Conservation (phyloP, 2,888 invertebrate species). For the Drosophila recens region DNA sequence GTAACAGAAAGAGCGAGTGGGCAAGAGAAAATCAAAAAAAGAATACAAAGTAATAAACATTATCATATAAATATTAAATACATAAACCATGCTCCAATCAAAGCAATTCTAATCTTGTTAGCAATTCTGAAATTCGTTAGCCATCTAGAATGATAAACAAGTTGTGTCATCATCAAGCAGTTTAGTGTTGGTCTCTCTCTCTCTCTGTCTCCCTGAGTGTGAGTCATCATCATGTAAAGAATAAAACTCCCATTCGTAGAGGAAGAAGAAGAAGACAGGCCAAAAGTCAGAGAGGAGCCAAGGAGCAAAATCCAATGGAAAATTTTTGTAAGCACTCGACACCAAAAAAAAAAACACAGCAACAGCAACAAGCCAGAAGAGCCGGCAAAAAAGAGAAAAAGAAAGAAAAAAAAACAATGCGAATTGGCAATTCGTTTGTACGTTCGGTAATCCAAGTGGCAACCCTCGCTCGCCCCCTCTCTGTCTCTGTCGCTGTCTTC, state of each 20-base stretch:
- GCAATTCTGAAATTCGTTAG: background rate
- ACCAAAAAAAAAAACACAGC: conserved; percentile 31
- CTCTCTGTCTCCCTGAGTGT: conserved; percentile 3
- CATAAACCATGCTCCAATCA: background rate
- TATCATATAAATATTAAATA: too few relatives aligned
- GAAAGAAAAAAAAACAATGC: too few relatives aligned
- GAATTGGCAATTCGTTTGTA: conserved; percentile 60
- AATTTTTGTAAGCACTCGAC: conserved; percentile 54
- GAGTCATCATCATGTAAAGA: conserved; percentile 55
- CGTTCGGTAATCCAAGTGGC: conserved; percentile 66
- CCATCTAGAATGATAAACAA: conserved; percentile 24
- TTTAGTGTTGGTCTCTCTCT: background rate
- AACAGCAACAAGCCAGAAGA: conserved; percentile 22
- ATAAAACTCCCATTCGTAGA: conserved; percentile 22
- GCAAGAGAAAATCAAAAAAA: background rate
- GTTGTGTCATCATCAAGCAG: conserved; percentile 37
- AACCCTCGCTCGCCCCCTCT: conserved; percentile 8
- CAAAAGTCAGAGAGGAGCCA: conserved; percentile 32
- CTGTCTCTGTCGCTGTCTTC: too few relatives aligned
- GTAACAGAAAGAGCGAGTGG: background rate
- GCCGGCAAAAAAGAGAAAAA: conserved; percentile 24
- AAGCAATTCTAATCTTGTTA: background rate
- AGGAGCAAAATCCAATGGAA: conserved; percentile 63
- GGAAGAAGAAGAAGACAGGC: conserved; percentile 10
- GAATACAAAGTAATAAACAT: too few relatives aligned